Evolutionary conservation across 2,888 invertebrate genomes (phyloP).

Genomic region (Lepidonotus clava): DNA sequence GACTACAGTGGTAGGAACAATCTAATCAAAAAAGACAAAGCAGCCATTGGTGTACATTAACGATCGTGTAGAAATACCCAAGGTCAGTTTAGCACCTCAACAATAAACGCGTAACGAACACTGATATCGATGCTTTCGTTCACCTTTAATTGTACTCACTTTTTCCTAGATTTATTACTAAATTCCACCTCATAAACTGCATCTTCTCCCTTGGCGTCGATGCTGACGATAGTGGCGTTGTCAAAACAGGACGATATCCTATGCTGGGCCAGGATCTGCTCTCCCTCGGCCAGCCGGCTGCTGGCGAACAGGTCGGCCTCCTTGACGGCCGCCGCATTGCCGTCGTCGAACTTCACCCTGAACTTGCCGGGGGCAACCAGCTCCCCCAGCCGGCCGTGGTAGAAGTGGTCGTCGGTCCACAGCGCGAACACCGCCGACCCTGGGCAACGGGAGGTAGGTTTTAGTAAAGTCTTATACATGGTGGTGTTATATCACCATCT

Average conservation of each 20-base stretch:
- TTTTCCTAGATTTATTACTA: background rate
- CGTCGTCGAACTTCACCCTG: constrained; percentile 30
- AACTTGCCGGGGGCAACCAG: background rate
- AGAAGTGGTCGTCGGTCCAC: constrained; percentile 33
- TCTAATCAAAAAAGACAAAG: no score
- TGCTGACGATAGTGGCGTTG: background rate
- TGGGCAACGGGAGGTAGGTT: no score
- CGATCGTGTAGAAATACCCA: no score
- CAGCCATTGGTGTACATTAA: no score
- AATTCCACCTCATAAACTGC: background rate
- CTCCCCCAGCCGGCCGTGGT: constrained; percentile 5
- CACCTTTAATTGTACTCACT: no score
- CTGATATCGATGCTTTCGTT: no score
- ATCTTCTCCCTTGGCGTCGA: background rate
- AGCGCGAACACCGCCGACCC: constrained; percentile 23
- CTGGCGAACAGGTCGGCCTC: constrained; percentile 14
- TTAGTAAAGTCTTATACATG: no score
- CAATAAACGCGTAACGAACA: no score
- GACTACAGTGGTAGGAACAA: no score
- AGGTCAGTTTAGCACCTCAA: no score
- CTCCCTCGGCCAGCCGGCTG: background rate
- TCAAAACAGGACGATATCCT: background rate
- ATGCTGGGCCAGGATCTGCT: background rate
- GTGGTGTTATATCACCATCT: no score
- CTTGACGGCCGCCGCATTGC: background rate